Conservation (phyloP, 2,888 invertebrate genomes). For the Resseliella maxima region DNA sequence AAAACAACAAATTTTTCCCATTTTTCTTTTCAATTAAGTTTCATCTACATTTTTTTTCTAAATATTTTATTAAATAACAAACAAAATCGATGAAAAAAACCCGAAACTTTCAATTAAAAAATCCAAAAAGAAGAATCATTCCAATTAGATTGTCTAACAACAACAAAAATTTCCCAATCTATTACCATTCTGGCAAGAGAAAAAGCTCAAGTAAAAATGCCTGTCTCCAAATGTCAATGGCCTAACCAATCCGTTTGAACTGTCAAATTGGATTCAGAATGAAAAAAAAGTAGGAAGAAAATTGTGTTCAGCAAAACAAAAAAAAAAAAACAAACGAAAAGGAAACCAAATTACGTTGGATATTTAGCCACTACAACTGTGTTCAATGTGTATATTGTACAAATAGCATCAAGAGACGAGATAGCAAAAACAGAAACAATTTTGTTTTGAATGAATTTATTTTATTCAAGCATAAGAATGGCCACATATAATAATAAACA, state of each 20-base stretch:
- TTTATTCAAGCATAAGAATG: slow-evolving; percentile 70
- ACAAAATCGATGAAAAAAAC: no score
- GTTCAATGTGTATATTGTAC: background rate
- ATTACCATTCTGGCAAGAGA: background rate
- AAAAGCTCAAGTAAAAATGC: background rate
- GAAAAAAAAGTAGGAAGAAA: background rate
- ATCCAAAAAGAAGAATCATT: no score
- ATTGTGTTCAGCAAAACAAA: slow-evolving; percentile 2
- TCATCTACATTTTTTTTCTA: no score
- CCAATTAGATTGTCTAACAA: no score
- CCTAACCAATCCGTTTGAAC: background rate
- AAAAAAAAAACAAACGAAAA: background rate
- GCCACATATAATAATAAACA: slow-evolving; percentile 94
- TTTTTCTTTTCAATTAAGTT: no score
- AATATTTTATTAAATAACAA: no score
- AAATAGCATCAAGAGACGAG: no score
- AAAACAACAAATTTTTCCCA: no score
- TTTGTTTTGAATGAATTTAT: background rate
- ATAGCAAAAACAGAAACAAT: no score
- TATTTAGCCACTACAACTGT: background rate
- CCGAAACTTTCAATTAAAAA: no score
- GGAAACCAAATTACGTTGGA: background rate
- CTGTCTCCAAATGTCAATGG: slow-evolving; percentile 14
- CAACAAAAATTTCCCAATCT: no score
- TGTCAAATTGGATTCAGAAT: slow-evolving; percentile 26